Base-by-base conservation (phyloP, 2,888 invertebrate genomes). In the Leptogaster cylindrica region DNA sequence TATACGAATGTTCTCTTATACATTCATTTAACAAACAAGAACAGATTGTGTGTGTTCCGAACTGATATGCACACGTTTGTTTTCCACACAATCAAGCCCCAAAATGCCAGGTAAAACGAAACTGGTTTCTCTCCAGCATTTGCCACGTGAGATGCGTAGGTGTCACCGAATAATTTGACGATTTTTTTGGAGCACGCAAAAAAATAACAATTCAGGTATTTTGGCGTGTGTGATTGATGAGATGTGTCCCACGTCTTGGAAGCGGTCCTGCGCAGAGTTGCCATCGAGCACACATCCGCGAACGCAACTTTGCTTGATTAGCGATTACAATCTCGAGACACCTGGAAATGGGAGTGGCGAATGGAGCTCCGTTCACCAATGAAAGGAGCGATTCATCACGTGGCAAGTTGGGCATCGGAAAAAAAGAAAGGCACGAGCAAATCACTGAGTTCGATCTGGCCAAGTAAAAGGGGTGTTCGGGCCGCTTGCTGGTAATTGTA, bases 321-420 rank as follows among this genome's bases (percentile, higher is more conserved):
- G 52, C 52, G 52, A 52, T 52, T 31, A 14, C 31, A 52, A 52
- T 52, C 52, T 31, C 6, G 52, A 52, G 33, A 52, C 52, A 52
- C 52, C 52, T 52, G 52, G 33, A 33, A 52, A 52, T 52, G 52
- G 52, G 52, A 52, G 52, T 52, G 52, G 52, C 52, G 16, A 52
- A 12, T 20, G n/a, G 10, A 14, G 18, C 10, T 14, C 31, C 14
- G 18, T 31, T 33, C 33, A 33, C 52, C 52, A 52, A 52, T 52
- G 52, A 52, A 33, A 28, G 12, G 52, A 3, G 31, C 33, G 52
- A 18, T 28, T 18, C 33, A 14, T 52, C 52, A 52, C 52, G 52
- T 52, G 52, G 52, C 31, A 12, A 20, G 10, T 18, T 52, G 12
- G 52, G 33, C 31, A 16, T 31, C 52, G 23, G 16, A 33, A 33